These are phyloP conservation scores for Marcusenius ussheri DNA, from an alignment of 2,113 vertebrate species.

Conservation along the genomic window DNA sequence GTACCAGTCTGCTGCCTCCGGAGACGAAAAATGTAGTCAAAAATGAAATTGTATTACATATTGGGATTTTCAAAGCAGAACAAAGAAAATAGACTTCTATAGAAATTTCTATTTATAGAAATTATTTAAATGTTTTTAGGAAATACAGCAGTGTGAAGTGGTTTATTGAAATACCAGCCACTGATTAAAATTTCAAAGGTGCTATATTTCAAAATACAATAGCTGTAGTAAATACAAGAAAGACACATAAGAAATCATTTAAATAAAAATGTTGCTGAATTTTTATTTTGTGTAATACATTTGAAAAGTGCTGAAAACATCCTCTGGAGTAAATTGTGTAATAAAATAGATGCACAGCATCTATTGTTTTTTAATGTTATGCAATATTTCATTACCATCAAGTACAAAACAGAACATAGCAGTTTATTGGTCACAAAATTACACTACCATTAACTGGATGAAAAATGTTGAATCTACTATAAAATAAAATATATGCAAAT, in stretches of 20 bases:
- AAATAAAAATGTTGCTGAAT: background rate
- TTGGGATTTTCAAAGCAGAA: background rate
- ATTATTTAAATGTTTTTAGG: background rate
- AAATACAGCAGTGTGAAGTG: background rate
- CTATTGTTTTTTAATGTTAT: conserved; percentile 10
- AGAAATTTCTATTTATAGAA: background rate
- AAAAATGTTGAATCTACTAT: background rate
- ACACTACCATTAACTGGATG: conserved; percentile 1
- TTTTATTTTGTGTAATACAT: conserved; percentile 13
- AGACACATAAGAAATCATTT: background rate
- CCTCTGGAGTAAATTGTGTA: conserved; percentile 10
- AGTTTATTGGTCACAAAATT: background rate
- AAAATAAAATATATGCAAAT: background rate
- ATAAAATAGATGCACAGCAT: conserved; percentile 17
- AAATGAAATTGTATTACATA: background rate
- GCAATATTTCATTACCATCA: background rate
- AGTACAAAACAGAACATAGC: background rate
- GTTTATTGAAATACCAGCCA: background rate
- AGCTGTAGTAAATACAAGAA: background rate
- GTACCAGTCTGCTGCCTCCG: no score
- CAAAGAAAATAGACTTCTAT: background rate
- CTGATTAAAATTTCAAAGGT: background rate
- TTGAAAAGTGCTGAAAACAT: conserved; percentile 11
- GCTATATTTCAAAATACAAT: background rate
- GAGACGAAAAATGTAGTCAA: no score